These are phyloP conservation scores for Acyrthosiphon pisum DNA, from an alignment of 1,140 invertebrate genomes.

Conservation along the genomic window DNA sequence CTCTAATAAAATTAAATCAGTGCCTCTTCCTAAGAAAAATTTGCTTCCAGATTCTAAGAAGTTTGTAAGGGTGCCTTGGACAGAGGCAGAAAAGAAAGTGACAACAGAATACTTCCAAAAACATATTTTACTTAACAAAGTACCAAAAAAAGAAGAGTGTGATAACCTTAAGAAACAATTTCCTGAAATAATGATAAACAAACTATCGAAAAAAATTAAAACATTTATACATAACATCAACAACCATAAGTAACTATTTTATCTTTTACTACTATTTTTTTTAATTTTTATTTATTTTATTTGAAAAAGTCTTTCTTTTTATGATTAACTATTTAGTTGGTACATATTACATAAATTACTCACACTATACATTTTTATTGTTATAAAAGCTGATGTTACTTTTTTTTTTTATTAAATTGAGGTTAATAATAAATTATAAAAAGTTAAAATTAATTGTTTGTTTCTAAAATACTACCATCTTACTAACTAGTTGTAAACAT, in stretches of 20 bases:
- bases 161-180: not conserved
- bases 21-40: not conserved
- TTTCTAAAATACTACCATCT: too few relatives aligned
- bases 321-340: too few relatives aligned
- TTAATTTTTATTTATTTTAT: too few relatives aligned
- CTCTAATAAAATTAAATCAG: not conserved
- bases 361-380: too few relatives aligned
- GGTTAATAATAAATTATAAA: too few relatives aligned
- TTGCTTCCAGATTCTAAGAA: not conserved
- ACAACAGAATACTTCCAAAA: not conserved
- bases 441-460: too few relatives aligned
- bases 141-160: not conserved
- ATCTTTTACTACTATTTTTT: too few relatives aligned
- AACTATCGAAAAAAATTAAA: constrained; percentile 18
- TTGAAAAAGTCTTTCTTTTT: too few relatives aligned
- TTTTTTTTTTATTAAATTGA: too few relatives aligned
- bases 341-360: too few relatives aligned
- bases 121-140: not conserved
- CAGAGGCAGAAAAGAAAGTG: not conserved
- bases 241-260: not conserved
- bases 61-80: not conserved
- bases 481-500: too few relatives aligned
- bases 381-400: too few relatives aligned
- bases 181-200: not conserved
- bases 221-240: not conserved